These are phyloP conservation scores for Lingula anatina DNA, from an alignment of 2,888 invertebrate genomes.

Conservation along the genomic window DNA sequence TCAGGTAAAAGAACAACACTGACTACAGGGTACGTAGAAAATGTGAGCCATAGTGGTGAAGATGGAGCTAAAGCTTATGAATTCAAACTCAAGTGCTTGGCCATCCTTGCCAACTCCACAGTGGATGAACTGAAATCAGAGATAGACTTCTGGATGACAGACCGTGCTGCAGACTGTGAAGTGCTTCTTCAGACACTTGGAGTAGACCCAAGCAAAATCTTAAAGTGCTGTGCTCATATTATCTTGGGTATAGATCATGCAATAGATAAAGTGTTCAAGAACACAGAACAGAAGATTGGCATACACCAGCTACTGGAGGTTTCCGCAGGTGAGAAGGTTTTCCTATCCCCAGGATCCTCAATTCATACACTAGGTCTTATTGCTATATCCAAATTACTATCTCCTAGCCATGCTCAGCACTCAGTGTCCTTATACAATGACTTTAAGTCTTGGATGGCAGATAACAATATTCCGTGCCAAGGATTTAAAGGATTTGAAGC, in stretches of 20 bases:
- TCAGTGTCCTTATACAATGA: slow-evolving; percentile 3
- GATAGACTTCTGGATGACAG: slow-evolving; percentile 1
- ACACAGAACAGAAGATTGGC: slow-evolving; percentile 1
- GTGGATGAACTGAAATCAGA: neutral
- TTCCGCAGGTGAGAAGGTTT: neutral
- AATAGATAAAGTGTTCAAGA: neutral
- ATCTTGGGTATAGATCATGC: no score
- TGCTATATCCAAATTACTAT: neutral
- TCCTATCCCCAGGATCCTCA: neutral
- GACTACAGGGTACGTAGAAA: slow-evolving; percentile 2
- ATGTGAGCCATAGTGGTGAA: neutral
- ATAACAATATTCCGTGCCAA: neutral
- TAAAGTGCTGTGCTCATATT: no score
- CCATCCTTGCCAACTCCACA: no score
- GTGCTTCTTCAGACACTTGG: neutral
- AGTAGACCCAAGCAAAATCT: no score
- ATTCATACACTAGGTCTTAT: slow-evolving; percentile 1
- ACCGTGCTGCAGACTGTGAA: neutral
- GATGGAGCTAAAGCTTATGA: slow-evolving; percentile 1
- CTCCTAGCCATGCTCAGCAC: slow-evolving; percentile 1
- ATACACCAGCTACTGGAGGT: neutral
- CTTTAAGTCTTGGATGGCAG: neutral
- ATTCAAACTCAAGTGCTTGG: neutral
- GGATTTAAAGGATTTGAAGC: neutral
- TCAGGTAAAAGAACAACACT: neutral